A percentile compares a stretch with the other conserved stretches of the same genome.
phyloP scores from a whole-genome alignment of 2,113 vertebrate species.

The Menidia beryllina region DNA sequence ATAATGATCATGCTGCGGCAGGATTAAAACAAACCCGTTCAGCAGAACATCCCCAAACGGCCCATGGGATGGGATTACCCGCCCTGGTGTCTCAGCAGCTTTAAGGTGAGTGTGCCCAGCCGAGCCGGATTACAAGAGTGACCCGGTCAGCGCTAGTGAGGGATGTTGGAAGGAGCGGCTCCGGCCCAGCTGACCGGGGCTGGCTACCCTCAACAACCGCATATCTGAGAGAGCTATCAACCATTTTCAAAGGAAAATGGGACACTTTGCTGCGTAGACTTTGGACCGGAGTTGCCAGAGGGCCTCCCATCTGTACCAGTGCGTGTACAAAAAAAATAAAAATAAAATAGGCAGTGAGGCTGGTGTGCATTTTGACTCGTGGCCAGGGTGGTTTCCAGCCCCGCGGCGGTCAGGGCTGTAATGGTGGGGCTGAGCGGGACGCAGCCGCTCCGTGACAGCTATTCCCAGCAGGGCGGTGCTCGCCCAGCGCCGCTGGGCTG shows the following conservation, averaged over 20 bases:
- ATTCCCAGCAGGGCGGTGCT: conserved; percentile 62
- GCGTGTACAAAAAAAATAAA: conserved; percentile 65
- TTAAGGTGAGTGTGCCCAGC: conserved; percentile 48
- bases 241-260: too few relatives aligned
- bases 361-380: conserved; percentile 45
- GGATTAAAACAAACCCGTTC: neutral
- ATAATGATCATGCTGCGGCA: conserved; percentile 6
- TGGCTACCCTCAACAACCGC: too few relatives aligned
- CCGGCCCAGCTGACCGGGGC: neutral
- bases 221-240: too few relatives aligned
- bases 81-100: conserved; percentile 27
- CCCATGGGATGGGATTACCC: conserved; percentile 47
- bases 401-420: conserved; percentile 45
- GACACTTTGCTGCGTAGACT: too few relatives aligned
- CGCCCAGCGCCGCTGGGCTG: conserved; percentile 24
- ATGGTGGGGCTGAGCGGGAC: conserved; percentile 27
- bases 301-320: conserved; percentile 39
- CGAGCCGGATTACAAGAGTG: conserved; percentile 38
- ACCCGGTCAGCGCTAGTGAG: conserved; percentile 33
- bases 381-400: conserved; percentile 64
- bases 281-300: conserved; percentile 2
- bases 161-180: too few relatives aligned
- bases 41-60: neutral
- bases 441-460: conserved; percentile 41
- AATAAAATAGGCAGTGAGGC: conserved; percentile 49